phyloP scores from a whole-genome alignment of 2,113 vertebrate species.

The Carassius gibelio region DNA sequence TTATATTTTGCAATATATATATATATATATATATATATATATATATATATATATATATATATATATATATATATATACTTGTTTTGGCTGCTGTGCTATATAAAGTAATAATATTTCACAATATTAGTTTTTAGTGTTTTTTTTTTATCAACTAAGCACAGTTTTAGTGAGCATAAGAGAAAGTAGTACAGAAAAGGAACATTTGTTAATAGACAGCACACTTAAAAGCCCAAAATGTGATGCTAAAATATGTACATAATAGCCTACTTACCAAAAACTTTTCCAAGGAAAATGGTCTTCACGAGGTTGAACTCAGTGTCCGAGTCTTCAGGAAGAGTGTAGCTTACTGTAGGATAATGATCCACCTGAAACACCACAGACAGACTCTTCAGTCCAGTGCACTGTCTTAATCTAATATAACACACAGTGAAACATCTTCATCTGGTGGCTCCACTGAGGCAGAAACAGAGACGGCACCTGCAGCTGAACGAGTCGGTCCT shows the following conservation, averaged over 20 bases:
- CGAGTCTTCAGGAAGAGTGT: slow-evolving; percentile 82
- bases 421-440: neutral
- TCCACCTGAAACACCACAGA: slow-evolving; percentile 80
- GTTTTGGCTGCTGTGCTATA: too few relatives aligned
- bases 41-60: too few relatives aligned
- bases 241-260: neutral
- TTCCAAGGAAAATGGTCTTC: slow-evolving; percentile 95
- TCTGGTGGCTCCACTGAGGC: neutral
- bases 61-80: too few relatives aligned
- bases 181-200: neutral
- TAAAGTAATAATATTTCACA: too few relatives aligned
- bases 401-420: neutral
- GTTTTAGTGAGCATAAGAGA: too few relatives aligned
- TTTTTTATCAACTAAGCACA: too few relatives aligned
- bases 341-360: slow-evolving; percentile 86
- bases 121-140: too few relatives aligned
- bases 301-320: slow-evolving; percentile 87
- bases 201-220: neutral
- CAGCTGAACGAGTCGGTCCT: slow-evolving; percentile 76
- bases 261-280: slow-evolving; percentile 87
- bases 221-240: neutral
- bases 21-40: too few relatives aligned
- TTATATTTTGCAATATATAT: too few relatives aligned
- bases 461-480: slow-evolving; percentile 73
- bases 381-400: slow-evolving; percentile 1